Conservation (phyloP, 2,888 invertebrate genomes). For the Gryllus longicercus region DNA sequence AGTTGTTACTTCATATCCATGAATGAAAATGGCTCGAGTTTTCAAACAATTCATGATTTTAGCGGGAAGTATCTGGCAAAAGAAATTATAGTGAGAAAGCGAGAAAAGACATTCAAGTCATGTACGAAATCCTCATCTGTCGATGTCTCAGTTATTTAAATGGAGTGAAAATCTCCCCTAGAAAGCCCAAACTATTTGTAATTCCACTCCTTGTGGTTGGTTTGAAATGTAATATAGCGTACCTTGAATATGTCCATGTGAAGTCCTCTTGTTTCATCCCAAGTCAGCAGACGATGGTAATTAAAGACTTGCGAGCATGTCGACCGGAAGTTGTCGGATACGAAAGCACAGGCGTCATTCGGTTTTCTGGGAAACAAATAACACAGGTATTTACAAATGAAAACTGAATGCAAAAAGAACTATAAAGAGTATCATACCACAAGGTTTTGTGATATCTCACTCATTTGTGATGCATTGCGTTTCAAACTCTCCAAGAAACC, state of each 20-base stretch:
- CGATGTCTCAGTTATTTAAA: too few species aligned
- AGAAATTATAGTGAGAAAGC: too few species aligned
- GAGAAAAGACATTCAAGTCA: too few species aligned
- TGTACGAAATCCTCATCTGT: too few species aligned
- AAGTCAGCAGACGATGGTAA: constrained; percentile 75
- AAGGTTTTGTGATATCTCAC: not conserved
- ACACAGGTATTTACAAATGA: too few species aligned
- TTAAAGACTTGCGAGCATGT: constrained; percentile 80
- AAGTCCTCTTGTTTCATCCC: constrained; percentile 74
- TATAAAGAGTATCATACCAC: not conserved
- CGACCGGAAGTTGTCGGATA: constrained; percentile 74
- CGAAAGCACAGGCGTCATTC: constrained; percentile 70
- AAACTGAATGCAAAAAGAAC: too few species aligned
- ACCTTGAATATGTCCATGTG: constrained; percentile 84
- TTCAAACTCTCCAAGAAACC: not conserved
- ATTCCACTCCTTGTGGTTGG: not conserved
- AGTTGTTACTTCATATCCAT: too few species aligned
- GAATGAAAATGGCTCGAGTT: too few species aligned
- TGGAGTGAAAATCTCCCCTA: too few species aligned
- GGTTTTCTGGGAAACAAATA: constrained; percentile 57
- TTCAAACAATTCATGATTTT: too few species aligned
- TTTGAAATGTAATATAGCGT: not conserved
- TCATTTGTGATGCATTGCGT: too few species aligned
- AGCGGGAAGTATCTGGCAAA: too few species aligned
- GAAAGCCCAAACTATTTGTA: not conserved